phyloP scores from a whole-genome alignment of 1,140 invertebrate genomes.

The Ridgeia piscesae region DNA sequence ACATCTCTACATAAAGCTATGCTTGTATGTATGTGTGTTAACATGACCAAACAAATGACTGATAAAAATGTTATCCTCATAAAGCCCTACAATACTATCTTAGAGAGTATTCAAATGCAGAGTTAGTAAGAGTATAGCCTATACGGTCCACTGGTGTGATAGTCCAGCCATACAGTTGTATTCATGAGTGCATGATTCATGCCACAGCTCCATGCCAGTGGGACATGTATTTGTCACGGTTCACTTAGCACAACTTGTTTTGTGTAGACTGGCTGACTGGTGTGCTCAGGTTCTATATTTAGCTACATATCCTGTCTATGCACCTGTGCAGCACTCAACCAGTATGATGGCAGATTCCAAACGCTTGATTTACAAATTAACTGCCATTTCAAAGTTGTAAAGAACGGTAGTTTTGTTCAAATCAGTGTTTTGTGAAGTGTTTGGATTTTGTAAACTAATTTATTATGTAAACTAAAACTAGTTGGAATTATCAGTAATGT shows the following conservation, averaged over 20 bases:
- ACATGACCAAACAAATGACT: no score
- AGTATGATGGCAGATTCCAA: neutral
- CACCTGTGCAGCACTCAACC: no score
- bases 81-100: no score
- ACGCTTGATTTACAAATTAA: neutral
- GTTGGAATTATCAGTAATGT: no score
- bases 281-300: neutral
- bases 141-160: neutral
- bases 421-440: neutral
- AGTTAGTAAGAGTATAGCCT: neutral
- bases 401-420: neutral
- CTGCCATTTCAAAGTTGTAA: neutral
- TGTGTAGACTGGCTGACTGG: neutral
- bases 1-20: no score
- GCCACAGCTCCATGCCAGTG: neutral
- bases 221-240: neutral
- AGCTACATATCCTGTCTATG: neutral
- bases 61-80: no score
- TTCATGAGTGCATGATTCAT: neutral
- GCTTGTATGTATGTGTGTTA: no score
- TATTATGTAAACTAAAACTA: neutral
- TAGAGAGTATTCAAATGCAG: neutral
- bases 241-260: neutral
- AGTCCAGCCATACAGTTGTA: neutral
- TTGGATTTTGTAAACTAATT: neutral